phyloP scores from a whole-genome alignment of 2,797 vertebrate genomes.

The Tokudaia muenninki region DNA sequence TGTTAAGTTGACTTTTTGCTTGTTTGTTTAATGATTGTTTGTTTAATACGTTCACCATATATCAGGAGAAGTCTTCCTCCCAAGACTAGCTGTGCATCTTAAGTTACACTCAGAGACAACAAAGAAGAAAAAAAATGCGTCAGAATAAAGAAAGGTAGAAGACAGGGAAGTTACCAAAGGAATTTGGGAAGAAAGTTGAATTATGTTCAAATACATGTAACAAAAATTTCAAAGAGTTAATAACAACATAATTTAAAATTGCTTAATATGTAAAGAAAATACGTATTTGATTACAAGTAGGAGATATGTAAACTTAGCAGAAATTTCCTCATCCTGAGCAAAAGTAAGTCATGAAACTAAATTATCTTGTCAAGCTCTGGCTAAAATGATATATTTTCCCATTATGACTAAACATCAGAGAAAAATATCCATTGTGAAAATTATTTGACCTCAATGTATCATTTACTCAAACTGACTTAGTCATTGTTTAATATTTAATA shows the following conservation, averaged over 20 bases:
- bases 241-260: neutral
- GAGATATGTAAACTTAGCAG: neutral
- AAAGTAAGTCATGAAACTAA: neutral
- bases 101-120: neutral
- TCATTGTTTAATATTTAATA: conserved; percentile 76
- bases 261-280: neutral
- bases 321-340: neutral
- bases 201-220: neutral
- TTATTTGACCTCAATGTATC: conserved; percentile 77
- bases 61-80: too few species aligned
- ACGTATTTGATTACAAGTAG: neutral
- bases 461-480: conserved; percentile 78
- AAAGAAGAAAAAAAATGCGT: neutral
- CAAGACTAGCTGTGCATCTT: neutral
- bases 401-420: conserved; percentile 80
- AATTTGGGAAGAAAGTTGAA: too few species aligned
- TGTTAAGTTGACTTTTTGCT: neutral
- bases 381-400: neutral
- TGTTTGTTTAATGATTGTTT: neutral
- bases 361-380: neutral
- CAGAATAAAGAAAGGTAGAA: neutral
- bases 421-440: conserved; percentile 75
- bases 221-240: neutral
- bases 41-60: too few species aligned
- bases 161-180: neutral